A percentile compares a stretch with the other conserved stretches of the same genome.
Conservation (phyloP, 2,888 invertebrate species). For the Griposia aprilina region DNA sequence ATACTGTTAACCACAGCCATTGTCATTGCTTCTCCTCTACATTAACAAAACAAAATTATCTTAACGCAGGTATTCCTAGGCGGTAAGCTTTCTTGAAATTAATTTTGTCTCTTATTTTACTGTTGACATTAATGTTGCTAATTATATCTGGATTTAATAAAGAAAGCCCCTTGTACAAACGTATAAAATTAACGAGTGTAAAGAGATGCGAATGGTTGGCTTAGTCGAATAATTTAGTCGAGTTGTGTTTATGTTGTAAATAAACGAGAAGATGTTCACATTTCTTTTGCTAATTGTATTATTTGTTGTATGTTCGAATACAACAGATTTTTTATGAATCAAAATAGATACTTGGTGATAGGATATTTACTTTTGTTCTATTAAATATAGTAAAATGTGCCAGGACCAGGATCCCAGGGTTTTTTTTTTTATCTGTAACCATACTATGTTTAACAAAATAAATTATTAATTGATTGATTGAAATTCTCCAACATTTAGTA, state of each 20-base stretch:
- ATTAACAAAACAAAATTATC: conserved; percentile 62
- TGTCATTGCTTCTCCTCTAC: conserved; percentile 22
- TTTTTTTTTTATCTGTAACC: too few species aligned
- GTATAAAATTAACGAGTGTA: conserved; percentile 80
- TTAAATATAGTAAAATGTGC: too few species aligned
- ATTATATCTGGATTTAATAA: conserved; percentile 82
- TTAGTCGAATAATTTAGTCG: conserved; percentile 34
- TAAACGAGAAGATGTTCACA: background rate
- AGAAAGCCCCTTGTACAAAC: conserved; percentile 77
- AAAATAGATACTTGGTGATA: too few species aligned
- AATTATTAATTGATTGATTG: too few species aligned
- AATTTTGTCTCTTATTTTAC: conserved; percentile 66
- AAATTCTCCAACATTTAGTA: background rate
- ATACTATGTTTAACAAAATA: too few species aligned
- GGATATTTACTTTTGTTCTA: background rate
- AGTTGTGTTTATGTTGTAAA: conserved; percentile 1
- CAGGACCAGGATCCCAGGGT: too few species aligned
- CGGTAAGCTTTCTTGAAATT: conserved; percentile 57
- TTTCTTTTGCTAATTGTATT: background rate
- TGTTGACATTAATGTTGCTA: conserved; percentile 73
- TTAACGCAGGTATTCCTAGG: conserved; percentile 51
- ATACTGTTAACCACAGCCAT: conserved; percentile 13
- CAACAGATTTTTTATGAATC: background rate
- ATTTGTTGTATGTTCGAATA: background rate
- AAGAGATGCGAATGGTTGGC: conserved; percentile 49